Base-by-base conservation (phyloP, 2,888 invertebrate species). In the Griposia aprilina region DNA sequence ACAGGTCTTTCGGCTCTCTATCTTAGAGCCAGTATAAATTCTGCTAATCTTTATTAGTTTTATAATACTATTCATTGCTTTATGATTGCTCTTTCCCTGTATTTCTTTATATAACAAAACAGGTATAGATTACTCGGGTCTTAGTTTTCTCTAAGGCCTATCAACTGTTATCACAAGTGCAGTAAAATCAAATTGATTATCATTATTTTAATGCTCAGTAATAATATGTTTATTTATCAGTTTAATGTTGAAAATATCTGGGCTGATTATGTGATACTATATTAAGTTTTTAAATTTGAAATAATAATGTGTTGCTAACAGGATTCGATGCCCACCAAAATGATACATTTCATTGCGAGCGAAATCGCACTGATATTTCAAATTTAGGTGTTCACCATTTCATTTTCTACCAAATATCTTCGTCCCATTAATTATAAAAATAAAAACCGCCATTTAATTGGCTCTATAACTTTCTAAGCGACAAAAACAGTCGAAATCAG, bases 11-110 rank as follows among this genome's bases (percentile, higher is more conserved):
- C n/a, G 48, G 45, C 36, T 65, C 57, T 74, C 30, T 36, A 41
- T 30, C 41, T 36, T 57, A 63, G 8, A 55, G 15, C 45, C 15
- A 60, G 66, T 55, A 65, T 36, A 62, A 26, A 62, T 48, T 65
- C 50, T 55, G 10, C 45, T 81, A 68, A 81, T 81, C 77, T 82
- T 79, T 74, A 82, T 71, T 68, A 30, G 17, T 68, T 70, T 79
- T 63, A 74, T 68, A 71, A 52, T 68, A 66, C 70, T 55, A 48
- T 74, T 79, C 26, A 75, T 72, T 70, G 41, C 69, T 57, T 50
- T 13, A 72, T 62, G 79, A 74, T 74, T 30, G 55, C 71, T 55
- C 8, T 79, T 50, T 82, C 59, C 55, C 48, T 36, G 60, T 41
- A 63, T 62, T 36, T 71, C 48, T 68, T 71, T 63, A 68, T 30